These are phyloP conservation scores for Hydropotes inermis DNA, from an alignment of 2,113 vertebrate genomes.

Conservation along the genomic window DNA sequence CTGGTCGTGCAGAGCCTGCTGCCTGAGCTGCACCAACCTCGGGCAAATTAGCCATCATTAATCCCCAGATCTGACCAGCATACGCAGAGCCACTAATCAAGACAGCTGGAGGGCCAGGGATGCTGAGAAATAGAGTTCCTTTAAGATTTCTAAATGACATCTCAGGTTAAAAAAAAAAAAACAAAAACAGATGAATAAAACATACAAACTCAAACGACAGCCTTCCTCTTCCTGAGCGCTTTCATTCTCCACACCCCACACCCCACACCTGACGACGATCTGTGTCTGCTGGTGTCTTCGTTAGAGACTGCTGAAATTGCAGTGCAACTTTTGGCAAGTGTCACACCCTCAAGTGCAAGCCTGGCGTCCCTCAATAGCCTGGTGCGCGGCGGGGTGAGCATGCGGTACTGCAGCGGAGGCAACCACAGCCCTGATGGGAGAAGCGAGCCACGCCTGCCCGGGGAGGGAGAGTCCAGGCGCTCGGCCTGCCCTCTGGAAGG, in stretches of 20 bases:
- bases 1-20: constrained; percentile 88
- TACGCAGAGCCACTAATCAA: constrained; percentile 95
- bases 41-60: constrained; percentile 99
- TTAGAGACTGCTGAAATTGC: constrained; percentile 76
- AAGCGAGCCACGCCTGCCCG: background rate
- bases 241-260: background rate
- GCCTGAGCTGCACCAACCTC: constrained; percentile 92
- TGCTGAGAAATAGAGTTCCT: constrained; percentile 59
- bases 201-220: background rate
- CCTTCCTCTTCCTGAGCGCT: constrained; percentile 20
- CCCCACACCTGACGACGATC: constrained; percentile 1
- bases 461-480: fast-evolving
- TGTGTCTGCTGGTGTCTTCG: constrained; percentile 65
- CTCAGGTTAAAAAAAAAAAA: background rate
- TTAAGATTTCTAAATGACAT: constrained; percentile 72
- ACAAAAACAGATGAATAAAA: background rate
- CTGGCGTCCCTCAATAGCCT: constrained; percentile 62
- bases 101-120: constrained; percentile 89
- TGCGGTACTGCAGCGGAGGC: background rate
- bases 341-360: constrained; percentile 63
- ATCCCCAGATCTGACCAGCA: constrained; percentile 99
- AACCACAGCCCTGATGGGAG: background rate
- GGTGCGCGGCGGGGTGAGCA: background rate
- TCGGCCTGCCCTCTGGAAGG: too few relatives aligned
- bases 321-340: constrained; percentile 48